Conservation (phyloP, 2,113 vertebrate genomes). For the Triplophysa siluroides region DNA sequence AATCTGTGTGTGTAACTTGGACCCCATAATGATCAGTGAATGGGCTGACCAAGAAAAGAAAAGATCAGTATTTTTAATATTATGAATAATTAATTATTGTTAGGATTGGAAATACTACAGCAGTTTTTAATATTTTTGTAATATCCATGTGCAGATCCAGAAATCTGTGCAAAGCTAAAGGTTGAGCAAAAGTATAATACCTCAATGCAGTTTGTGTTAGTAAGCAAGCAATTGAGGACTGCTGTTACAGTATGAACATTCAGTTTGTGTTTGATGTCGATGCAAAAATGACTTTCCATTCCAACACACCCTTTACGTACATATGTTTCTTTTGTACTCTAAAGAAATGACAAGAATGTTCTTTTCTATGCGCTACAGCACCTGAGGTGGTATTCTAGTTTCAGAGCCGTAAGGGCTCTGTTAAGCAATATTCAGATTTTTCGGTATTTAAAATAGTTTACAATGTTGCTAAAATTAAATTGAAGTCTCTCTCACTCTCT, state of each 20-base stretch:
- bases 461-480: neutral
- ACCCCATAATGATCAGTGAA: neutral
- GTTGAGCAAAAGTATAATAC: too few species aligned
- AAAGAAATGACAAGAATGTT: conserved; percentile 15
- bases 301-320: neutral
- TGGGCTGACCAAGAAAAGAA: neutral
- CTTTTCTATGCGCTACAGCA: neutral
- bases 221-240: too few species aligned
- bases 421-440: neutral
- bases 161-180: too few species aligned
- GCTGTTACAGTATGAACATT: neutral
- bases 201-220: too few species aligned
- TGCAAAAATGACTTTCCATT: neutral
- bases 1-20: neutral
- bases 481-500: conserved; percentile 12
- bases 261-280: neutral
- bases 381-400: conserved; percentile 15
- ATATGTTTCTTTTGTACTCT: neutral
- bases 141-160: neutral
- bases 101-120: neutral
- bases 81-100: neutral
- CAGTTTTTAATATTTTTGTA: neutral
- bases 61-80: neutral
- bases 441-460: neutral
- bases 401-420: neutral